These are phyloP conservation scores for Myanophis thanlyinensis DNA, from an alignment of 2,113 vertebrate genomes.

Conservation along the genomic window DNA sequence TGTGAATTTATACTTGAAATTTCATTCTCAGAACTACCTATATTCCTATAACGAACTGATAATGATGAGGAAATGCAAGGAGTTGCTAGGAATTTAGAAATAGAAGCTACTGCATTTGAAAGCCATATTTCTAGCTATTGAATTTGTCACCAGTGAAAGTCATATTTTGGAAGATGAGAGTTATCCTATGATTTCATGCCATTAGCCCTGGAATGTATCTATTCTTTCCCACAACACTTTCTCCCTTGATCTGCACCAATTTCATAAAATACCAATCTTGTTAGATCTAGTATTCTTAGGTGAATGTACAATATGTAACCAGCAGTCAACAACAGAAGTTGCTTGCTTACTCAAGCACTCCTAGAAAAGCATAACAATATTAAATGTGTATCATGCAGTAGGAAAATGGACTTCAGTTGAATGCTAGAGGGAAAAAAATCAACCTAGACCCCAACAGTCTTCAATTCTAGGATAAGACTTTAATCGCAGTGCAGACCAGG, in stretches of 20 bases:
- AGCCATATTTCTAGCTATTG: background rate
- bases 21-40: background rate
- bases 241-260: background rate
- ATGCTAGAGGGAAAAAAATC: background rate
- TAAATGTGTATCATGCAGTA: background rate
- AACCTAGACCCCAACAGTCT: background rate
- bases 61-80: background rate
- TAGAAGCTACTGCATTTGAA: background rate
- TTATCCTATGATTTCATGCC: background rate
- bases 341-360: background rate
- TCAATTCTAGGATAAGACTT: background rate
- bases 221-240: background rate
- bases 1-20: background rate
- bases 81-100: background rate
- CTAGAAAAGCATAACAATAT: background rate
- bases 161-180: background rate
- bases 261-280: background rate
- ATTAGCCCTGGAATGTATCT: background rate
- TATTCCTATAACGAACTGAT: background rate
- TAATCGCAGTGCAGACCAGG: background rate
- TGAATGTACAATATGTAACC: background rate
- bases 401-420: background rate
- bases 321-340: background rate
- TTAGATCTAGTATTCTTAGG: background rate
- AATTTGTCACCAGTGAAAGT: background rate